Evolutionary conservation across 2,113 vertebrate genomes (phyloP).

Genomic region (Heterocephalus glaber): DNA sequence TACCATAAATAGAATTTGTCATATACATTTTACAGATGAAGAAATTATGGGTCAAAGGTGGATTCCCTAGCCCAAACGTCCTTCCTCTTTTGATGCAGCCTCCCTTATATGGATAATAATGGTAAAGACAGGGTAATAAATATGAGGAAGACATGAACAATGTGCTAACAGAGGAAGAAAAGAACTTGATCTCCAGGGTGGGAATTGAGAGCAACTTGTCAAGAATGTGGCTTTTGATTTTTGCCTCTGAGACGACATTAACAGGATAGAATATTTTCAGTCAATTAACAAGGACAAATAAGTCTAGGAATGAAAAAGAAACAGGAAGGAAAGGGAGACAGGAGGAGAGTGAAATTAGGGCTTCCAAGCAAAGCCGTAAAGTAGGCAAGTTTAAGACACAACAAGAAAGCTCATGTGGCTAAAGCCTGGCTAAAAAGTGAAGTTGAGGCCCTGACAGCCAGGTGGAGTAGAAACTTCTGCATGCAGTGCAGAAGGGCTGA

Average conservation of each 20-base stretch:
- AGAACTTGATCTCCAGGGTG: neutral
- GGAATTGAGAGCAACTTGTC: neutral
- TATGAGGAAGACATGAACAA: neutral
- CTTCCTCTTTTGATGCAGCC: neutral
- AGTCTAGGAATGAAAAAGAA: neutral
- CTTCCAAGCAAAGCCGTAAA: neutral
- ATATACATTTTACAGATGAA: neutral
- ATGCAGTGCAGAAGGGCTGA: neutral
- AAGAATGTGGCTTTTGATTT: neutral
- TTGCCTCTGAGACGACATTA: neutral
- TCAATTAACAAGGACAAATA: neutral
- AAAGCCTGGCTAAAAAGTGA: neutral
- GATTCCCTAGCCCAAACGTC: neutral
- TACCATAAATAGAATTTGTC: neutral
- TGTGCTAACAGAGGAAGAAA: neutral
- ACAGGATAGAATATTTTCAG: neutral
- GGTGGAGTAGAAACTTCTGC: neutral
- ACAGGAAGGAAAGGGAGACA: neutral
- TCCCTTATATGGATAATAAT: neutral
- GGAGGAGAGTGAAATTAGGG: neutral
- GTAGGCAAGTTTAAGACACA: neutral
- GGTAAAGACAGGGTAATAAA: neutral
- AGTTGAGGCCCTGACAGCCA: neutral
- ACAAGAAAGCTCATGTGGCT: neutral
- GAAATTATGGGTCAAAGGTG: neutral